These are phyloP conservation scores for Lepas anatifera DNA, from an alignment of 2,888 invertebrate genomes.

Conservation along the genomic window DNA sequence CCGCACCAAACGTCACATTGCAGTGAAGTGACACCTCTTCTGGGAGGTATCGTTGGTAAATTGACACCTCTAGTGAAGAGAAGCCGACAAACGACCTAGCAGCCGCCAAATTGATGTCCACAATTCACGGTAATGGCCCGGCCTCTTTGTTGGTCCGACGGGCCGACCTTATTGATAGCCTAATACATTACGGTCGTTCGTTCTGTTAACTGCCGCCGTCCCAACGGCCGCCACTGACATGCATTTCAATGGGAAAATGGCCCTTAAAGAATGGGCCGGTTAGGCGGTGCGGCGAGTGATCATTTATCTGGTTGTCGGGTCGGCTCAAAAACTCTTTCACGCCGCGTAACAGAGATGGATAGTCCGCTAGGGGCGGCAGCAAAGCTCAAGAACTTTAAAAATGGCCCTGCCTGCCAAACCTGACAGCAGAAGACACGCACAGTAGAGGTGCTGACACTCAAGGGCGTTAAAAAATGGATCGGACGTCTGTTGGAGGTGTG, in stretches of 20 bases:
- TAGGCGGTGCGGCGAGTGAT: neutral
- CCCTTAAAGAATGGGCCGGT: neutral
- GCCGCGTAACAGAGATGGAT: neutral
- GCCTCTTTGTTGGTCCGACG: neutral
- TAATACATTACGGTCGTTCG: slow-evolving; percentile 2
- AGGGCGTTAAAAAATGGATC: no score
- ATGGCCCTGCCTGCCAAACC: no score
- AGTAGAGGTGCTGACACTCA: no score
- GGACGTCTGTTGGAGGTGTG: no score
- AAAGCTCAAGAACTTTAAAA: neutral
- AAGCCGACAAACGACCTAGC: neutral
- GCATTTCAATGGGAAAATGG: neutral
- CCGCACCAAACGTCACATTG: no score
- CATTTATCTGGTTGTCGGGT: neutral
- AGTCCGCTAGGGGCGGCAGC: neutral
- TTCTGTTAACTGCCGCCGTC: neutral
- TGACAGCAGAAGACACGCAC: no score
- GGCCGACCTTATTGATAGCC: slow-evolving; percentile 1
- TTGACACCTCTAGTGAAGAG: no score
- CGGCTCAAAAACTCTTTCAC: slow-evolving; percentile 2
- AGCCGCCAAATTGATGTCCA: neutral
- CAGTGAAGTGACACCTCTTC: no score
- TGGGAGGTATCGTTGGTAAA: no score
- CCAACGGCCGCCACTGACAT: neutral
- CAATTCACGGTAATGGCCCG: slow-evolving; percentile 4